Conservation (phyloP, 2,113 vertebrate species). For the Etheostoma cragini region DNA sequence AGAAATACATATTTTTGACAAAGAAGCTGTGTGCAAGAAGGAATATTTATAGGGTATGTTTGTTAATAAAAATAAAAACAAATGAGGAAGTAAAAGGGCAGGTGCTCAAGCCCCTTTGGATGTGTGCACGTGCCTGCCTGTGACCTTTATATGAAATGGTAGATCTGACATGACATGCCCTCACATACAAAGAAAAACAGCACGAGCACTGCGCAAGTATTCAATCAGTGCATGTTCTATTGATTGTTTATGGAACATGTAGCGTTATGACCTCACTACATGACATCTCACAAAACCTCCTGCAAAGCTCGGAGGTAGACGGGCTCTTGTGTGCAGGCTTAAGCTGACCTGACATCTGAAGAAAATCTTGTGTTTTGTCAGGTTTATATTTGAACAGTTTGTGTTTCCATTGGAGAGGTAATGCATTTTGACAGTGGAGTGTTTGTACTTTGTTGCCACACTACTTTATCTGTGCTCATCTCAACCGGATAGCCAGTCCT, state of each 20-base stretch:
- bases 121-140: not conserved
- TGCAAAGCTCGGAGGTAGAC: constrained; percentile 11
- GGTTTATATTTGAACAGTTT: constrained; percentile 44
- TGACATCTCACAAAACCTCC: not conserved
- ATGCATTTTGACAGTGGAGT: constrained; percentile 27
- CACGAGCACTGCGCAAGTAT: not conserved
- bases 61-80: too few species aligned
- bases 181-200: constrained; percentile 18
- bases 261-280: constrained; percentile 11
- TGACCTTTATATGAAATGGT: constrained; percentile 31
- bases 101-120: too few species aligned
- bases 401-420: constrained; percentile 12
- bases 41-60: too few species aligned
- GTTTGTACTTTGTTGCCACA: constrained; percentile 59
- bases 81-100: too few species aligned
- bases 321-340: not conserved
- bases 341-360: constrained; percentile 31
- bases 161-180: constrained; percentile 12
- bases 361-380: constrained; percentile 16
- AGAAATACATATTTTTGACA: too few species aligned
- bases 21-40: too few species aligned
- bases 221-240: not conserved
- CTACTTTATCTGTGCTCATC: constrained; percentile 20
- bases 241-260: constrained; percentile 11
- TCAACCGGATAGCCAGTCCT: constrained; percentile 52